A percentile compares a stretch with the other conserved stretches of the same genome.
Evolutionary conservation across 2,888 invertebrate genomes (phyloP).

Genomic region (Drosophila setosimentum): DNA sequence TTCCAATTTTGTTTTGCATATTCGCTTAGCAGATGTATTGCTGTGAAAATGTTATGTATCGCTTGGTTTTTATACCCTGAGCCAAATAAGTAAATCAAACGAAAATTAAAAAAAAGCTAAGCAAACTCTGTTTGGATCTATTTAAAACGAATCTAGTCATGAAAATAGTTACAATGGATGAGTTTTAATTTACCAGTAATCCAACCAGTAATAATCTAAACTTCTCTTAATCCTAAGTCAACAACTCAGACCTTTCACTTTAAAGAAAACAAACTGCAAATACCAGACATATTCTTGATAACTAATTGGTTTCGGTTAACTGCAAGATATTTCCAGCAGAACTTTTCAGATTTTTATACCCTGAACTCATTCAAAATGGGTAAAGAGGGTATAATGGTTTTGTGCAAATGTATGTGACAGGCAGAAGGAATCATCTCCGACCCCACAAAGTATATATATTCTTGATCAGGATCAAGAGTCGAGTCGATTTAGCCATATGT

Average conservation of each 20-base stretch:
- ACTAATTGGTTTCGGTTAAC: background rate
- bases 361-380: too few relatives aligned
- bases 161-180: background rate
- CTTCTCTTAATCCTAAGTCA: background rate
- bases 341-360: background rate
- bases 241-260: background rate
- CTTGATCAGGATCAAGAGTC: too few relatives aligned
- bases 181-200: background rate
- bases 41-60: too few relatives aligned
- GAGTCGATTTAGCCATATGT: too few relatives aligned
- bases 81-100: background rate
- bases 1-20: too few relatives aligned
- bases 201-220: background rate
- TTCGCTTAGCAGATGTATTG: too few relatives aligned
- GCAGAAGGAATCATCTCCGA: too few relatives aligned
- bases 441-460: too few relatives aligned
- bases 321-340: background rate
- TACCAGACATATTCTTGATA: background rate
- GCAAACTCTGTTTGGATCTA: background rate
- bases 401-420: too few relatives aligned
- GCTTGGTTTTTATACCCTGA: too few relatives aligned
- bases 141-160: background rate
- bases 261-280: background rate
- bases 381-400: too few relatives aligned
- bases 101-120: background rate